Conservation (phyloP, 2,797 vertebrate genomes). For the Momotus momota region DNA sequence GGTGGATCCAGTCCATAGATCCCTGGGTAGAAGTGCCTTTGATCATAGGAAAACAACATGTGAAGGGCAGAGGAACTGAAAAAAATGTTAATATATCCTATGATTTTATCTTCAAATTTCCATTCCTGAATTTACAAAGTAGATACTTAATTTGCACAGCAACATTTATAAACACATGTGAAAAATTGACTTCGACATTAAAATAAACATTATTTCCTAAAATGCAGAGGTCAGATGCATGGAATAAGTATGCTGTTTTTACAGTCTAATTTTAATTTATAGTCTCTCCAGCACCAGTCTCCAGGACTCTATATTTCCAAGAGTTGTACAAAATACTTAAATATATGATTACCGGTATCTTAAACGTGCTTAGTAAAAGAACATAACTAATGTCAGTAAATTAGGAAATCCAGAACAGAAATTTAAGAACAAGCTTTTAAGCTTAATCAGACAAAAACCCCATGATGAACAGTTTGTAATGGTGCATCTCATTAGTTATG, state of each 20-base stretch:
- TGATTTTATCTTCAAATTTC: background rate
- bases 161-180: background rate
- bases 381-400: background rate
- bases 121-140: background rate
- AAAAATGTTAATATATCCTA: background rate
- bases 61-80: background rate
- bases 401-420: background rate
- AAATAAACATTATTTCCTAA: background rate
- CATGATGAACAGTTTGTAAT: background rate
- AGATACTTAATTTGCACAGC: background rate
- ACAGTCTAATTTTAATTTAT: background rate
- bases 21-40: background rate
- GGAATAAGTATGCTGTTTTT: background rate
- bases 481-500: background rate
- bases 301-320: background rate
- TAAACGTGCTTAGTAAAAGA: background rate
- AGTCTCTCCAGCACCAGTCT: background rate
- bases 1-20: background rate
- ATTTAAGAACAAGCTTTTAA: background rate
- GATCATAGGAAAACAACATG: background rate
- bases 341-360: background rate
- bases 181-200: background rate
- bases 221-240: background rate
- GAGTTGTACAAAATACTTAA: background rate
- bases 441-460: rapidly evolving